These are phyloP conservation scores for Aradophagus sp. DNA, from an alignment of 1,140 invertebrate genomes.

Conservation along the genomic window DNA sequence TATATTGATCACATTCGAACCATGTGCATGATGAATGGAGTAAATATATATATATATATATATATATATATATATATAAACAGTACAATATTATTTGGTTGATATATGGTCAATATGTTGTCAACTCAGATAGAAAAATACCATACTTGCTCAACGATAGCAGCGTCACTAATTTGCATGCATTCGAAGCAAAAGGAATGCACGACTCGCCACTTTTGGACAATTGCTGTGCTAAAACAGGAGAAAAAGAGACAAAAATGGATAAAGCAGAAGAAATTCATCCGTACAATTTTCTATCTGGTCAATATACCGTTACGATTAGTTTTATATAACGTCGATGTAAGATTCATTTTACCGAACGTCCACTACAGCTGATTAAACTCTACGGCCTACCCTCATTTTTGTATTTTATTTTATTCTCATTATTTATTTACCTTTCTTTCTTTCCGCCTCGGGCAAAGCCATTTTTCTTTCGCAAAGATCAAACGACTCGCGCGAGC, in stretches of 20 bases:
- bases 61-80: slow-evolving; percentile 46
- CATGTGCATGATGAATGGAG: slow-evolving; percentile 40
- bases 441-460: too few species aligned
- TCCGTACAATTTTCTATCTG: slow-evolving; percentile 40
- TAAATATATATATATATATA: too few species aligned
- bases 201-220: slow-evolving; percentile 19
- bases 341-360: slow-evolving; percentile 8
- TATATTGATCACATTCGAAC: slow-evolving; percentile 40
- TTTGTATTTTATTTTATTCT: too few species aligned
- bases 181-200: slow-evolving; percentile 27
- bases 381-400: too few species aligned
- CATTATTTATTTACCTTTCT: too few species aligned
- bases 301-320: slow-evolving; percentile 30
- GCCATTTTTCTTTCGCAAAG: too few species aligned
- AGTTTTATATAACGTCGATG: slow-evolving; percentile 15
- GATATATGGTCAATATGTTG: slow-evolving; percentile 33
- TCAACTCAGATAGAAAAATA: slow-evolving; percentile 42
- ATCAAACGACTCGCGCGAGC: too few species aligned
- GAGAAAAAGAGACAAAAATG: too few species aligned
- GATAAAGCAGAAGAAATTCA: too few species aligned
- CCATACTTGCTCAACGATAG: slow-evolving; percentile 41
- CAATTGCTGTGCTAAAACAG: slow-evolving; percentile 7
- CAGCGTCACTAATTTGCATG: slow-evolving; percentile 35
- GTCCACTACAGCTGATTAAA: slow-evolving; percentile 15
- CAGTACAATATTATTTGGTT: slow-evolving; percentile 36